Evolutionary conservation across 2,888 invertebrate genomes (phyloP).

Genomic region (Tuta absoluta): DNA sequence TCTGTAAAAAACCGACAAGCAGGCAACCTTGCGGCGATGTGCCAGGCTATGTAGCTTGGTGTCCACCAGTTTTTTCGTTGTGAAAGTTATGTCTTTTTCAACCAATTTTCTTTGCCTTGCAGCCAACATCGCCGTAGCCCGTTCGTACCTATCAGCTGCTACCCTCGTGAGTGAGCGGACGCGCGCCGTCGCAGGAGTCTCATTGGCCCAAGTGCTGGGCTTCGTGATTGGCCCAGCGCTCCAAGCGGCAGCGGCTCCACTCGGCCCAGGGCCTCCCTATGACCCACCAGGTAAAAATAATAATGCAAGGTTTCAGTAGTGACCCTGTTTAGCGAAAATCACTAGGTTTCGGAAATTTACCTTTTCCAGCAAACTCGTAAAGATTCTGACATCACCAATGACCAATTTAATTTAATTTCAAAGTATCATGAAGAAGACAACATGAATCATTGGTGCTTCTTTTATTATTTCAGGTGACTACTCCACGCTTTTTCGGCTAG

Average conservation of each 20-base stretch:
- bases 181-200: constrained; percentile 90
- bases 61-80: no score
- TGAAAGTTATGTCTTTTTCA: no score
- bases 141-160: constrained; percentile 92
- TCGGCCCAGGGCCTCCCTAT: constrained; percentile 82
- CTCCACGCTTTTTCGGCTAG: constrained; percentile 83
- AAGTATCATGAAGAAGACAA: not conserved
- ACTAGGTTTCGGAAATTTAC: no score
- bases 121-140: constrained; percentile 92
- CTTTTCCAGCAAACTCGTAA: no score
- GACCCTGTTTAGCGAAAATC: no score
- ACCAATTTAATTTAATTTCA: no score
- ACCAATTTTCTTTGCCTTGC: constrained; percentile 34
- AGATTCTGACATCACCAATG: no score
- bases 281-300: constrained; percentile 53
- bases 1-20: no score
- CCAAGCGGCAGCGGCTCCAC: constrained; percentile 89
- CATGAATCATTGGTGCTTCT: not conserved
- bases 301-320: no score
- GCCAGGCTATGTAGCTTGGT: no score
- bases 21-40: no score
- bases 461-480: constrained; percentile 66
- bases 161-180: constrained; percentile 91
- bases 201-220: constrained; percentile 92
- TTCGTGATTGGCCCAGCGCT: constrained; percentile 93